These are phyloP conservation scores for Cerceris ruficornis DNA, from an alignment of 2,888 invertebrate genomes.

Conservation along the genomic window DNA sequence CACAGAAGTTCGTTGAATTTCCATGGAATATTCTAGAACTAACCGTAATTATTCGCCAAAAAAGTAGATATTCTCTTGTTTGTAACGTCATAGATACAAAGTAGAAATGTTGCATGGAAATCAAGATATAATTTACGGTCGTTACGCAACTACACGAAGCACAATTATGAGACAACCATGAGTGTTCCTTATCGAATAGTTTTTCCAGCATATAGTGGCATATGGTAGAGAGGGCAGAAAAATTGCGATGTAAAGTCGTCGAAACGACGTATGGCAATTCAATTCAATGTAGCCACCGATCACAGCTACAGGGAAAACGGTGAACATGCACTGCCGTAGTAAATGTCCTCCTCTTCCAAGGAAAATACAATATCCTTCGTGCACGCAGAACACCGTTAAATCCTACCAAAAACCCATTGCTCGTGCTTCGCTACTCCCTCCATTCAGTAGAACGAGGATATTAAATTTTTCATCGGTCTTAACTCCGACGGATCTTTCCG, in stretches of 20 bases:
- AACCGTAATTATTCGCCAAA: conserved; percentile 14
- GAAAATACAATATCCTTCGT: conserved; percentile 23
- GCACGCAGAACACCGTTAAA: conserved; percentile 9
- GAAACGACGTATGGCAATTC: conserved; percentile 8
- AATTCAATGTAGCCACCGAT: conserved; percentile 16
- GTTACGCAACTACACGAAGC: conserved; percentile 25
- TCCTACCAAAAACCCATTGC: not conserved
- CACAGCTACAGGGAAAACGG: conserved; percentile 3
- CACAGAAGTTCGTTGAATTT: too few species aligned
- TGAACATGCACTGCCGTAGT: not conserved
- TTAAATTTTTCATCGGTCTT: conserved; percentile 29
- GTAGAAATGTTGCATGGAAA: conserved; percentile 9
- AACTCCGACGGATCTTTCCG: not conserved
- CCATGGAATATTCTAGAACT: not conserved
- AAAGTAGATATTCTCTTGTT: conserved; percentile 21
- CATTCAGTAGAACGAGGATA: not conserved
- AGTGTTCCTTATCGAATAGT: not conserved
- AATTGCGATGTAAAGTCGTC: conserved; percentile 7
- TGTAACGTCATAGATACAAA: not conserved
- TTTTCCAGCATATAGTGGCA: not conserved
- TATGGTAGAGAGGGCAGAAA: not conserved
- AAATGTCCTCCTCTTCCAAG: conserved; percentile 17
- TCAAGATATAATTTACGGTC: conserved; percentile 27
- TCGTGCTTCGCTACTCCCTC: not conserved
- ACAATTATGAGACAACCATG: conserved; percentile 22